A percentile compares a stretch with the other conserved stretches of the same genome.
Evolutionary conservation across 2,113 vertebrate species (phyloP).

Genomic region (Spea multiplicata): DNA sequence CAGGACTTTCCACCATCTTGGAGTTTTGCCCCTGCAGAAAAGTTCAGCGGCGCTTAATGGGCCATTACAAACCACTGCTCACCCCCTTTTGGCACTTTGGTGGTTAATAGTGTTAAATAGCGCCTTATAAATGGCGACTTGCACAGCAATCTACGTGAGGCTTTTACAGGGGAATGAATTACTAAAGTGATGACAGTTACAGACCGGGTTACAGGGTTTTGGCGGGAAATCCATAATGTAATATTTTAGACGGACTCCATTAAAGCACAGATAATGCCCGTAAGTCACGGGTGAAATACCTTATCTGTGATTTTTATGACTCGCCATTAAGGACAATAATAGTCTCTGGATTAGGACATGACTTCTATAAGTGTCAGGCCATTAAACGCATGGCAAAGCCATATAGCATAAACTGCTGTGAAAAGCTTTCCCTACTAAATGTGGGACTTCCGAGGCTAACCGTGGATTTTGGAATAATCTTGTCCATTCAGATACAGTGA

Average conservation of each 20-base stretch:
- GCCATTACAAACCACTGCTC: too few species aligned
- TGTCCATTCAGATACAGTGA: not conserved
- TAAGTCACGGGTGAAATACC: conserved; percentile 36
- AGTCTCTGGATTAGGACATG: conserved; percentile 16
- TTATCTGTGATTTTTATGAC: conserved; percentile 29
- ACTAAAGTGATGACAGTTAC: not conserved
- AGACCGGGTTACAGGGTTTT: conserved; percentile 11
- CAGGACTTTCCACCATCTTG: too few species aligned
- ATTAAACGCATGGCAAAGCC: conserved; percentile 18
- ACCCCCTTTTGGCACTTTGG: too few species aligned
- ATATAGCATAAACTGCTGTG: not conserved
- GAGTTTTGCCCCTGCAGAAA: too few species aligned
- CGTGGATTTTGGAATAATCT: not conserved
- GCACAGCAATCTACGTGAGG: not conserved
- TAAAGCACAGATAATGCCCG: conserved; percentile 1
- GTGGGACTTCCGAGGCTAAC: not conserved
- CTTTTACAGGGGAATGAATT: not conserved
- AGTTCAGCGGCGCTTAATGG: too few species aligned
- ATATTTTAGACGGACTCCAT: conserved; percentile 38
- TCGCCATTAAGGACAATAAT: conserved; percentile 15
- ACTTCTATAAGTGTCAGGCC: conserved; percentile 12
- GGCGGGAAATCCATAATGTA: conserved; percentile 44
- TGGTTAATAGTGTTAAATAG: too few species aligned
- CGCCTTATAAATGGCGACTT: too few species aligned
- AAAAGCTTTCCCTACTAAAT: not conserved